phyloP scores from a whole-genome alignment of 1,140 invertebrate species.

The Dolichoris vasculosae region DNA sequence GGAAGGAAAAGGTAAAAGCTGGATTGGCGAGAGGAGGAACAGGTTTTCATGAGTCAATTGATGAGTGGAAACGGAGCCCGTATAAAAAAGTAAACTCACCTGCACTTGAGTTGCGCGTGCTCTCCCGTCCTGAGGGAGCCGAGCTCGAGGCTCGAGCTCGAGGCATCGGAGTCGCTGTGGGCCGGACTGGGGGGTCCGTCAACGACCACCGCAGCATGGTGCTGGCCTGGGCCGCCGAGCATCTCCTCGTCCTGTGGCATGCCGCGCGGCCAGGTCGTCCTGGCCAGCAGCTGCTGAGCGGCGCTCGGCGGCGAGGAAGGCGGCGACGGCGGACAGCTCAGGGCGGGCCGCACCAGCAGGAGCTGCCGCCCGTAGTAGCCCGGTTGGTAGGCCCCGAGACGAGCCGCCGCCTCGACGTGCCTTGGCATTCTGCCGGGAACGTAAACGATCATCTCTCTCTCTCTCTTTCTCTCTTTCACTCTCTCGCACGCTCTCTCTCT shows the following conservation, averaged over 20 bases:
- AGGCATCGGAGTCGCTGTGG: constrained; percentile 72
- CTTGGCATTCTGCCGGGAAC: constrained; percentile 74
- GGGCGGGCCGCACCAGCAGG: constrained; percentile 11
- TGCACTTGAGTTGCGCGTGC: constrained; percentile 69
- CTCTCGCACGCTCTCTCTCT: constrained; percentile 13
- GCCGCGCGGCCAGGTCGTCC: constrained; percentile 64
- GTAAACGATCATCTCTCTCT: constrained; percentile 70
- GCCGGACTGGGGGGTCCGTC: constrained; percentile 70
- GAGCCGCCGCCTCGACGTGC: constrained; percentile 64
- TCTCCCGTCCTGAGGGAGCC: constrained; percentile 68
- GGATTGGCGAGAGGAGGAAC: too few relatives aligned
- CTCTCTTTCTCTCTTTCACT: constrained; percentile 2
- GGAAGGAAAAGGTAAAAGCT: too few relatives aligned
- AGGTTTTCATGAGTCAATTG: too few relatives aligned
- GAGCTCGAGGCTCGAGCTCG: constrained; percentile 71
- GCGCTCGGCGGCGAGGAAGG: constrained; percentile 36
- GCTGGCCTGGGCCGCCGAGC: constrained; percentile 59
- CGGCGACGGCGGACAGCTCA: constrained; percentile 31
- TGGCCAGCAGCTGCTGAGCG: constrained; percentile 46
- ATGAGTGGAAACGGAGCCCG: neutral
- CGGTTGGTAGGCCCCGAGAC: constrained; percentile 66
- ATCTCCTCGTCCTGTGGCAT: constrained; percentile 69
- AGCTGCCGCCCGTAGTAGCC: constrained; percentile 52
- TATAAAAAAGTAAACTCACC: neutral
- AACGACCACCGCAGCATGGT: constrained; percentile 55